Evolutionary conservation across 2,888 invertebrate species (phyloP).

Genomic region (Nowickia ferox): DNA sequence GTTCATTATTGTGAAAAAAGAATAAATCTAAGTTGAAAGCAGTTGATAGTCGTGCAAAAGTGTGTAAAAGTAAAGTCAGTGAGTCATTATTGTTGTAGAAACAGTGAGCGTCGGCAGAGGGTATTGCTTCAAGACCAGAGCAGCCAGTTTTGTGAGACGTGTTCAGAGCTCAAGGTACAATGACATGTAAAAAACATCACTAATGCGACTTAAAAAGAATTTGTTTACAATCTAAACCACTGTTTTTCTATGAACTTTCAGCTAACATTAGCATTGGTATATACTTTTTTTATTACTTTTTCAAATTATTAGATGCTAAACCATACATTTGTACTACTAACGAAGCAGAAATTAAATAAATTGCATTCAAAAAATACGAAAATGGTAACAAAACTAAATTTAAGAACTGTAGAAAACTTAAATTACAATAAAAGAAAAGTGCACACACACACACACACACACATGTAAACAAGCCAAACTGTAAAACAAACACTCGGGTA

Average conservation of each 20-base stretch:
- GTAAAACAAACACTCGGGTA: constrained; percentile 2
- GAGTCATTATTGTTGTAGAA: no score
- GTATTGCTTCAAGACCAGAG: no score
- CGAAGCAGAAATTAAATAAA: constrained; percentile 69
- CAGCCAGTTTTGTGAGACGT: no score
- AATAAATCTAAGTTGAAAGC: no score
- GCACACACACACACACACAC: background rate
- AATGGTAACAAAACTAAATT: constrained; percentile 44
- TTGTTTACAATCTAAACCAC: background rate
- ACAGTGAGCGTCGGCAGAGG: no score
- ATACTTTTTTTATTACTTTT: background rate
- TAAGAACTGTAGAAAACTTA: constrained; percentile 53
- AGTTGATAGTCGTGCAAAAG: no score
- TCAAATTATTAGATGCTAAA: constrained; percentile 58
- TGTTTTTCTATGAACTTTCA: background rate
- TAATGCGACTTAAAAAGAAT: no score
- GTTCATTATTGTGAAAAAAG: no score
- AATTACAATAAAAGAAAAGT: constrained; percentile 38
- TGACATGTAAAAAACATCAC: no score
- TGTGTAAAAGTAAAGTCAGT: no score
- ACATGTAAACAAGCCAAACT: background rate
- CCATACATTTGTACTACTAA: constrained; percentile 50
- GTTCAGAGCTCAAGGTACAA: no score
- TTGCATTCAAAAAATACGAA: constrained; percentile 37
- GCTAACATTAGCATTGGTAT: background rate